Evolutionary conservation across 2,797 vertebrate species (phyloP).

Genomic region (Muraenolepis orangiensis): DNA sequence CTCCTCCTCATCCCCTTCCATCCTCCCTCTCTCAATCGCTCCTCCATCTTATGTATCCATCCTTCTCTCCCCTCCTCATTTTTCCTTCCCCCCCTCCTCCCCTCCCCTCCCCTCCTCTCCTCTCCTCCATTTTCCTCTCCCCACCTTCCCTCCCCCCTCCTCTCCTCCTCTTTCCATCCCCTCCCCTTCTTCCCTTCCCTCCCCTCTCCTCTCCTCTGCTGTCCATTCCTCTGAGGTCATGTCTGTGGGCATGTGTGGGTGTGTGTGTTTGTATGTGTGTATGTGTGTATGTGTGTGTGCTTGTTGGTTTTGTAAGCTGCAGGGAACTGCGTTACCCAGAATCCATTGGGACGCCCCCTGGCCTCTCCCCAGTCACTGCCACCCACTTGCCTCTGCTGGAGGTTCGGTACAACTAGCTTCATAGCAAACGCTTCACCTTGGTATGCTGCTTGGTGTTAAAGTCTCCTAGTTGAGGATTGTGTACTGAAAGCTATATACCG

Average conservation of each 20-base stretch:
- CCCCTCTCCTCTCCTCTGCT: not conserved
- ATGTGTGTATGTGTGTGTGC: not conserved
- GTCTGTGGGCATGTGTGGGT: not conserved
- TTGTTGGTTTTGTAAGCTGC: conserved; percentile 29
- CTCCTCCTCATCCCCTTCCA: not conserved
- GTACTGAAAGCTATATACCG: too few species aligned
- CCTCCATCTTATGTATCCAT: not conserved
- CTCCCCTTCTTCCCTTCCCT: not conserved
- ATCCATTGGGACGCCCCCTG: conserved; percentile 48
- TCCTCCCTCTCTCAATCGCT: not conserved
- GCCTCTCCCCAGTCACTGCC: conserved; percentile 37
- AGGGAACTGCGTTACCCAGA: conserved; percentile 51
- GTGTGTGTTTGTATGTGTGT: not conserved
- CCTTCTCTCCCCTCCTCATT: not conserved
- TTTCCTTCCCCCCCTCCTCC: not conserved
- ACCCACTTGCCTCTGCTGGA: not conserved
- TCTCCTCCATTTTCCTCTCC: not conserved
- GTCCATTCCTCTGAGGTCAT: conserved; percentile 17
- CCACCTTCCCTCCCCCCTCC: not conserved
- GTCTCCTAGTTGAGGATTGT: not conserved
- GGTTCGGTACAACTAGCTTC: not conserved
- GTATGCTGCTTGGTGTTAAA: not conserved
- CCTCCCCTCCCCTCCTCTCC: not conserved
- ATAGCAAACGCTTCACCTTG: not conserved
- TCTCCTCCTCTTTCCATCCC: not conserved